Conservation (phyloP, 2,888 invertebrate genomes). For the Agrenia bidenticulata region DNA sequence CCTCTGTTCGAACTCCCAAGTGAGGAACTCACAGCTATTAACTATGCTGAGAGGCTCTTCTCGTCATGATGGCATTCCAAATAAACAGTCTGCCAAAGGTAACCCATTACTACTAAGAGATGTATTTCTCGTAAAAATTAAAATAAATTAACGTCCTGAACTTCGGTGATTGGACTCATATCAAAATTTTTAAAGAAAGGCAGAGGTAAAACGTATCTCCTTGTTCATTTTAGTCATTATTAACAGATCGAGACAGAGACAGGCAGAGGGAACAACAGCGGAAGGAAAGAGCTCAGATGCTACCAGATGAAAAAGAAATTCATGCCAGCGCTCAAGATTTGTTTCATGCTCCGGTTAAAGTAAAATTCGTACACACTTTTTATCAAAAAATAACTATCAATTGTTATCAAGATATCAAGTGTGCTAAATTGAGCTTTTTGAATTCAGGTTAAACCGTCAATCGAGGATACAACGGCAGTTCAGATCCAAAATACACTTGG, state of each 20-base stretch:
- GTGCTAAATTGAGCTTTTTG: neutral
- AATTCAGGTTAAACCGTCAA: slow-evolving; percentile 51
- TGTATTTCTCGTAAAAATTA: neutral
- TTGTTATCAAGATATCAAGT: neutral
- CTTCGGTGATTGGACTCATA: no score
- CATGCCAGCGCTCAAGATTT: slow-evolving; percentile 51
- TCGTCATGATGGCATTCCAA: slow-evolving; percentile 53
- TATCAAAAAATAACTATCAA: no score
- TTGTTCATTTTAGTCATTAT: slow-evolving; percentile 13
- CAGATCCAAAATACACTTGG: slow-evolving; percentile 53
- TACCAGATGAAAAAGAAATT: slow-evolving; percentile 53
- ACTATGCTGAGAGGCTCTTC: slow-evolving; percentile 46
- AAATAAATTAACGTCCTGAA: neutral
- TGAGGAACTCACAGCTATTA: slow-evolving; percentile 34
- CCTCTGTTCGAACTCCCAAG: slow-evolving; percentile 37
- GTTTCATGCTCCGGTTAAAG: slow-evolving; percentile 53
- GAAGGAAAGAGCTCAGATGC: slow-evolving; percentile 53
- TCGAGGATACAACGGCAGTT: slow-evolving; percentile 51
- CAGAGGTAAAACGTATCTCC: neutral
- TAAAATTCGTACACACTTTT: slow-evolving; percentile 18
- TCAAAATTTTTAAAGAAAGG: neutral
- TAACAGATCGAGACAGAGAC: slow-evolving; percentile 52
- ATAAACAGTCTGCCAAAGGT: slow-evolving; percentile 53
- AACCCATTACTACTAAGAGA: slow-evolving; percentile 9
- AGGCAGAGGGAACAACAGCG: slow-evolving; percentile 52